Base-by-base conservation (phyloP, 2,113 vertebrate species). In the Natator depressus region DNA sequence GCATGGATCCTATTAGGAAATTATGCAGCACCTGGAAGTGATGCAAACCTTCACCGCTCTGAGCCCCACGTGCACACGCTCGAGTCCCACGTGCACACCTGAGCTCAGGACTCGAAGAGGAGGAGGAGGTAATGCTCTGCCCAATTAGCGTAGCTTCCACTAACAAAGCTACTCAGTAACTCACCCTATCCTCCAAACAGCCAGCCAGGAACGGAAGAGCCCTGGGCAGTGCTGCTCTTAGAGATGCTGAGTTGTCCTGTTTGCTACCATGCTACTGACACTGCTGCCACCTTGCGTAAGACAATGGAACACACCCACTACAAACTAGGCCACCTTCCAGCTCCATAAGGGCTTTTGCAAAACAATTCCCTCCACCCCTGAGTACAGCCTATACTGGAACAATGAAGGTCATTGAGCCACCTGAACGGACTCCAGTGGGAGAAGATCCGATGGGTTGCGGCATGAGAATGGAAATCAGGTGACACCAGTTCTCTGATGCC, bases 1-100 rank as follows among this genome's bases (percentile, higher is more conserved):
- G 89, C 79, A 90, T n/a, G 82, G 65, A 94, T 94, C 89, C 89
- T 95, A 57, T 88, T 89, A 95, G 57, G 25, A 53, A 62, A 6
- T 46, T 72, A 55, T 0, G 0, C 38, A n/a, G 50, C 35, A 59
- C 89, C 87, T 54, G 3, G 6, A 47, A 80, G 53, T 76, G 80
- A 88, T 57, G 35, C 57, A 82, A 3, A 2, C 55, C 50, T 53
- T 10, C 1, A 1, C 22, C 25, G 13, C 50, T 16, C 11, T 2
- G 47, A 1, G 22, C 51, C 91, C 5, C 42, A 42, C 42, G 42
- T 42, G 42, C 42, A 42, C 42, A 93, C 0, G 3, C 91, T 78
- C 42, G 94, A 81, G 65, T 1, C 1, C 69, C 55, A 69, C 12
- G 31, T 80, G 24, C 47, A 29, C 27, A 49, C 47, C 31, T 46